These are phyloP conservation scores for Plectrocnemia conspersa DNA, from an alignment of 1,140 invertebrate species.

Conservation along the genomic window DNA sequence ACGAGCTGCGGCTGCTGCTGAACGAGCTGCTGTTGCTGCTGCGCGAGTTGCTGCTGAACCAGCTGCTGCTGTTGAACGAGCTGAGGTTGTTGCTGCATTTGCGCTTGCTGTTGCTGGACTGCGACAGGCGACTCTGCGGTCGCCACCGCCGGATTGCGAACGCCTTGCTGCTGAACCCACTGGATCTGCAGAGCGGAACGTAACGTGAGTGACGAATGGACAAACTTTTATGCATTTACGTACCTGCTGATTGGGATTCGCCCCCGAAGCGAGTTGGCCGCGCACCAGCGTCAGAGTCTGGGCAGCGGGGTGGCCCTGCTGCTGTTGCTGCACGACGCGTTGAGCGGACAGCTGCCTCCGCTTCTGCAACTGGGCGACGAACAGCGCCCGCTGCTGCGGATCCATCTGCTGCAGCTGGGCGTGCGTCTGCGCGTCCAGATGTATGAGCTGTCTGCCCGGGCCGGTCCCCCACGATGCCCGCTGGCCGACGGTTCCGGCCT, in stretches of 20 bases:
- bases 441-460: slow-evolving; percentile 60
- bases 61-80: slow-evolving; percentile 47
- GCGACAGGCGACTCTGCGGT: slow-evolving; percentile 33
- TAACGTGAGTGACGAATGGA: neutral
- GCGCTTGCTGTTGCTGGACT: slow-evolving; percentile 38
- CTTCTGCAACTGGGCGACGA: slow-evolving; percentile 71
- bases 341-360: slow-evolving; percentile 55
- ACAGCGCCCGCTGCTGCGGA: slow-evolving; percentile 69
- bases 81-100: slow-evolving; percentile 25
- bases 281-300: slow-evolving; percentile 52
- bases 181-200: slow-evolving; percentile 45
- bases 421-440: slow-evolving; percentile 73
- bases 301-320: slow-evolving; percentile 28
- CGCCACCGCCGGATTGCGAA: slow-evolving; percentile 48
- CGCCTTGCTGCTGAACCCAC: slow-evolving; percentile 61
- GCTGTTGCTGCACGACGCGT: slow-evolving; percentile 50
- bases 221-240: too few species aligned
- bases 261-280: slow-evolving; percentile 56
- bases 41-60: slow-evolving; percentile 37
- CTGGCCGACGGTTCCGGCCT: slow-evolving; percentile 45
- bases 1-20: slow-evolving; percentile 44
- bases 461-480: slow-evolving; percentile 46
- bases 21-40: slow-evolving; percentile 34
- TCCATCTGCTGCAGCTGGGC: slow-evolving; percentile 79
- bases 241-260: slow-evolving; percentile 60